These are phyloP conservation scores for Cyclophora punctaria DNA, from an alignment of 2,888 invertebrate genomes.

Conservation along the genomic window DNA sequence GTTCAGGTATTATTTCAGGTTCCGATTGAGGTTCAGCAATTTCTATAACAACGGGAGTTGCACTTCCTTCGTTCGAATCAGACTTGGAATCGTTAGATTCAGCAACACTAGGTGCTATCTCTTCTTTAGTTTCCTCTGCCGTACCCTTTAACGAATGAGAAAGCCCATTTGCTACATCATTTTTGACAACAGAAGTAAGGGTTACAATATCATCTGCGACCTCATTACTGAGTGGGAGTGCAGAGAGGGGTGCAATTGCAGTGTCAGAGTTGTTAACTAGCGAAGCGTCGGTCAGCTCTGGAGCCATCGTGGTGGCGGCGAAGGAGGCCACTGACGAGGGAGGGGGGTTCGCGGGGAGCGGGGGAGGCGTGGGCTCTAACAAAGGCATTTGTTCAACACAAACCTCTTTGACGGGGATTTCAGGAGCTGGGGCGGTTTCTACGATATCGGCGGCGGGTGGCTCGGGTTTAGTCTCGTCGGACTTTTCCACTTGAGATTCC, in stretches of 20 bases:
- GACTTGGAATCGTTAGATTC: conserved; percentile 1
- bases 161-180: conserved; percentile 23
- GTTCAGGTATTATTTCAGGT: too few species aligned
- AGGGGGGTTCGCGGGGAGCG: conserved; percentile 83
- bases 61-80: not conserved
- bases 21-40: not conserved
- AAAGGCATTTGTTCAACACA: conserved; percentile 76
- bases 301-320: conserved; percentile 81
- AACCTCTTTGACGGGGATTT: conserved; percentile 71
- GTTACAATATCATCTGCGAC: conserved; percentile 24
- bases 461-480: conserved; percentile 47
- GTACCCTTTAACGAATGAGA: conserved; percentile 24
- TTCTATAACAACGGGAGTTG: not conserved
- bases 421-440: conserved; percentile 53
- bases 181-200: conserved; percentile 17
- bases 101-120: not conserved
- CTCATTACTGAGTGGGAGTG: conserved; percentile 37
- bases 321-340: conserved; percentile 85
- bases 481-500: conserved; percentile 36
- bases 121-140: conserved; percentile 2
- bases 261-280: conserved; percentile 58
- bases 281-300: conserved; percentile 62
- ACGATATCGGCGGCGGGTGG: conserved; percentile 43
- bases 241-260: conserved; percentile 38
- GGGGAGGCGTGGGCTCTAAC: conserved; percentile 80